Percentiles rank a stretch among this genome's conserved stretches.
phyloP scores from a whole-genome alignment of 2,797 vertebrate genomes.

The Poeciliopsis paucimaculata region DNA sequence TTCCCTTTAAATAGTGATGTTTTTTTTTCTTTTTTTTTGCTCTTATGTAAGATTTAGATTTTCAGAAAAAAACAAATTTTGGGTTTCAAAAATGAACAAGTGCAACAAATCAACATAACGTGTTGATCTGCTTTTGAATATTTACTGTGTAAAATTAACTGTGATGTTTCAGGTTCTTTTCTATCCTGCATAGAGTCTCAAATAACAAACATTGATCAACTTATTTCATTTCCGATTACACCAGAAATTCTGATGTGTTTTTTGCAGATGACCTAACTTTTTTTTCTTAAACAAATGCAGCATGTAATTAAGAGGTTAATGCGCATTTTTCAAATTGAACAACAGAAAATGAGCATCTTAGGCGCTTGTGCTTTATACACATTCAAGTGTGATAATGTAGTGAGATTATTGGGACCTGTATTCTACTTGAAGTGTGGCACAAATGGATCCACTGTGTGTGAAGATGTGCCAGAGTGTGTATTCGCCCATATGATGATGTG shows the following conservation, averaged over 20 bases:
- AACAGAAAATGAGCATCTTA: constrained; percentile 41
- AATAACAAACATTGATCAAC: neutral
- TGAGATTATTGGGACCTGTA: constrained; percentile 46
- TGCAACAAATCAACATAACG: neutral
- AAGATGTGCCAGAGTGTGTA: constrained; percentile 1
- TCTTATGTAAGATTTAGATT: neutral
- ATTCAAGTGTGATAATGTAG: constrained; percentile 61
- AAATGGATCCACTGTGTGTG: constrained; percentile 52
- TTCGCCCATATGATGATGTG: neutral
- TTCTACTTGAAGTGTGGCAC: constrained; percentile 54
- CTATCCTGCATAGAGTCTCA: neutral
- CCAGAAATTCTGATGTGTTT: neutral
- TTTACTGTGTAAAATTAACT: neutral
- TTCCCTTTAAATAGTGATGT: neutral
- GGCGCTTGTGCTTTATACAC: constrained; percentile 58
- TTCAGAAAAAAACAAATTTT: neutral
- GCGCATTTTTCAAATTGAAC: neutral
- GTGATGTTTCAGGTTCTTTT: too few relatives aligned
- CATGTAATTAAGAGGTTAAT: constrained; percentile 4
- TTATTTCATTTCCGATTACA: neutral
- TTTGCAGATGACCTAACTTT: neutral
- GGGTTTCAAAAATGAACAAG: neutral
- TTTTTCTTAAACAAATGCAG: neutral
- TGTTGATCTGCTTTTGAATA: neutral
- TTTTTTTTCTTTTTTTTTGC: neutral